Percentiles rank a stretch among this genome's conserved stretches.
These are phyloP conservation scores for Mallateleia sp. DNA, from an alignment of 2,888 invertebrate species.

Conservation along the genomic window DNA sequence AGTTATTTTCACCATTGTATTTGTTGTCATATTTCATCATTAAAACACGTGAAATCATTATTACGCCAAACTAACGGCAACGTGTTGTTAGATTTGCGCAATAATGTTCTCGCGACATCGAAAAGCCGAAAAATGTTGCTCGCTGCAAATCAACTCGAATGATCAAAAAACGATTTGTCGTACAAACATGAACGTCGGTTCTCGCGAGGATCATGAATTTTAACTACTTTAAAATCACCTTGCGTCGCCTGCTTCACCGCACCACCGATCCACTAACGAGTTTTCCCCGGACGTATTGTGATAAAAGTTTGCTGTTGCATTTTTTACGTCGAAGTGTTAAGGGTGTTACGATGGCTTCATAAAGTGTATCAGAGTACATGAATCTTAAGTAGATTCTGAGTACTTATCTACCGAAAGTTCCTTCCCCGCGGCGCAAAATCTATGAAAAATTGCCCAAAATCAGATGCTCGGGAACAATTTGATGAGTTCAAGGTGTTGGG, in stretches of 20 bases:
- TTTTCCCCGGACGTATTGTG: slow-evolving; percentile 50
- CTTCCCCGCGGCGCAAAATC: slow-evolving; percentile 21
- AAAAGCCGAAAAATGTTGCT: not conserved
- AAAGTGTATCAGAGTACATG: slow-evolving; percentile 39
- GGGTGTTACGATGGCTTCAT: slow-evolving; percentile 33
- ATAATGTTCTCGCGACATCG: too few species aligned
- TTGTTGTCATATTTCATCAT: too few species aligned
- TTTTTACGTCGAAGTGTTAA: slow-evolving; percentile 37
- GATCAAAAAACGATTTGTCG: slow-evolving; percentile 49
- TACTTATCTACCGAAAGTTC: slow-evolving; percentile 42
- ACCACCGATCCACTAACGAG: slow-evolving; percentile 36
- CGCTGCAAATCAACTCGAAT: slow-evolving; percentile 5
- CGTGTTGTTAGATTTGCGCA: too few species aligned
- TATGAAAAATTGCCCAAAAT: slow-evolving; percentile 34
- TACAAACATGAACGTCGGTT: not conserved
- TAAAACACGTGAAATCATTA: too few species aligned
- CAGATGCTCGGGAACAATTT: not conserved
- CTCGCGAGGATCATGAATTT: slow-evolving; percentile 47
- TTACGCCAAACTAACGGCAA: too few species aligned
- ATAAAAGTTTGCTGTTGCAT: slow-evolving; percentile 56
- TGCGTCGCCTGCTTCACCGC: slow-evolving; percentile 18
- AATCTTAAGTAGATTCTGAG: slow-evolving; percentile 53
- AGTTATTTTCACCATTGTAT: too few species aligned
- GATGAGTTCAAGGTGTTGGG: not conserved
- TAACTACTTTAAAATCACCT: slow-evolving; percentile 51